Conservation (phyloP, 2,888 invertebrate species). For the Matsumyia berberina region DNA sequence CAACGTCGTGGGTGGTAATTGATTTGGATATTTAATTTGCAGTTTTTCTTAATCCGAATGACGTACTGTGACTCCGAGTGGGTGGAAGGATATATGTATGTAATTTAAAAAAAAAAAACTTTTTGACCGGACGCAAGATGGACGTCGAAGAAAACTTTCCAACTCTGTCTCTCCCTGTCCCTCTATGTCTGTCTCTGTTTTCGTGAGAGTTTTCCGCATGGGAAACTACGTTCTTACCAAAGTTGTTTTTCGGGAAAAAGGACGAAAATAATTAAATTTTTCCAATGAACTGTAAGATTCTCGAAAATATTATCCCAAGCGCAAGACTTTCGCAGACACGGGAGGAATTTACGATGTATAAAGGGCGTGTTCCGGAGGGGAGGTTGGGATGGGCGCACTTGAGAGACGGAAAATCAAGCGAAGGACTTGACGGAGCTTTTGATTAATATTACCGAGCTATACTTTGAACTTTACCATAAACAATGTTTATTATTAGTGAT, state of each 20-base stretch:
- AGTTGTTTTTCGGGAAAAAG: not conserved
- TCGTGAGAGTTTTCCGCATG: conserved; percentile 22
- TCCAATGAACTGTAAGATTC: conserved; percentile 38
- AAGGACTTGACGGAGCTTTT: conserved; percentile 16
- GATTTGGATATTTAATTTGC: conserved; percentile 69
- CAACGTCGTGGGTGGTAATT: conserved; percentile 50
- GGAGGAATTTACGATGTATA: not conserved
- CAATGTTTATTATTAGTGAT: conserved; percentile 30
- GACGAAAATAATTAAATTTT: conserved; percentile 51
- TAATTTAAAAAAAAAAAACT: conserved; percentile 38
- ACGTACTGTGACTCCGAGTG: conserved; percentile 11
- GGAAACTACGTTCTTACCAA: conserved; percentile 20
- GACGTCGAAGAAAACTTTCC: not conserved
- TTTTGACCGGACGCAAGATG: conserved; percentile 24
- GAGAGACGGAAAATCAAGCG: not conserved
- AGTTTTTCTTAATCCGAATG: conserved; percentile 66
- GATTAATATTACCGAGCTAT: conserved; percentile 12
- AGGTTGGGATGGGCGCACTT: not conserved
- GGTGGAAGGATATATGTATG: conserved; percentile 1
- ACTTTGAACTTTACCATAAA: conserved; percentile 20
- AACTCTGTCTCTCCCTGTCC: too few species aligned
- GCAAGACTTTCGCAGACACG: not conserved
- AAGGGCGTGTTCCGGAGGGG: not conserved
- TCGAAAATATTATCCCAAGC: conserved; percentile 32
- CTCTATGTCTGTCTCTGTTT: not conserved